Conservation (phyloP, 1,140 invertebrate species). For the Octopus sinensis region DNA sequence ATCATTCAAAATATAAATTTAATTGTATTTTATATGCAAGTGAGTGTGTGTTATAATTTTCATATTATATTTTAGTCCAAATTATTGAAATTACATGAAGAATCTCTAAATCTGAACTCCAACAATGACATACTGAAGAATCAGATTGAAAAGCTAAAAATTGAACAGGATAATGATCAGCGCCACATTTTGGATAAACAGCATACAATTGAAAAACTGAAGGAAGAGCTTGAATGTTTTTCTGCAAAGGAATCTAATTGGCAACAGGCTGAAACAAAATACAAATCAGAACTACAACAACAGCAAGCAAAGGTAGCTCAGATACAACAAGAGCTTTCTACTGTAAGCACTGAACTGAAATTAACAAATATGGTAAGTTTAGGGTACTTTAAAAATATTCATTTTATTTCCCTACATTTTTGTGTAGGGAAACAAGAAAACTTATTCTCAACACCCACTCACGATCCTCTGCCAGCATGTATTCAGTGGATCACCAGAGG, state of each 20-base stretch:
- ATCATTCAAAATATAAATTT: too few relatives aligned
- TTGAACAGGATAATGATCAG: neutral
- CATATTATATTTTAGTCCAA: neutral
- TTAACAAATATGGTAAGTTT: neutral
- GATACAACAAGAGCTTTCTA: neutral
- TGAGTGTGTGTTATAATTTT: too few relatives aligned
- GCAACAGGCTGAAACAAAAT: neutral
- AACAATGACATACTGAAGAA: neutral
- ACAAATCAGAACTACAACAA: conserved; percentile 5
- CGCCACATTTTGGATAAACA: neutral
- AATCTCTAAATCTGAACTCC: neutral
- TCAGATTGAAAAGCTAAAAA: neutral
- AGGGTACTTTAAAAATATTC: too few relatives aligned
- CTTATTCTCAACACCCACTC: too few relatives aligned
- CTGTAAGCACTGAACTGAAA: conserved; percentile 2
- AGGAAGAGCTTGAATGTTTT: neutral
- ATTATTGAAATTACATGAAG: neutral
- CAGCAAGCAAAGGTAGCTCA: neutral
- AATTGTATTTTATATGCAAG: too few relatives aligned
- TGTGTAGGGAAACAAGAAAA: too few relatives aligned
- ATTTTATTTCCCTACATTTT: too few relatives aligned
- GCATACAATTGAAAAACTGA: neutral
- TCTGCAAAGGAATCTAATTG: neutral
- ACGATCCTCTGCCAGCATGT: too few relatives aligned
- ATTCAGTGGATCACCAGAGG: too few relatives aligned